phyloP scores from a whole-genome alignment of 2,888 invertebrate genomes.

The Crossocerus cetratus region DNA sequence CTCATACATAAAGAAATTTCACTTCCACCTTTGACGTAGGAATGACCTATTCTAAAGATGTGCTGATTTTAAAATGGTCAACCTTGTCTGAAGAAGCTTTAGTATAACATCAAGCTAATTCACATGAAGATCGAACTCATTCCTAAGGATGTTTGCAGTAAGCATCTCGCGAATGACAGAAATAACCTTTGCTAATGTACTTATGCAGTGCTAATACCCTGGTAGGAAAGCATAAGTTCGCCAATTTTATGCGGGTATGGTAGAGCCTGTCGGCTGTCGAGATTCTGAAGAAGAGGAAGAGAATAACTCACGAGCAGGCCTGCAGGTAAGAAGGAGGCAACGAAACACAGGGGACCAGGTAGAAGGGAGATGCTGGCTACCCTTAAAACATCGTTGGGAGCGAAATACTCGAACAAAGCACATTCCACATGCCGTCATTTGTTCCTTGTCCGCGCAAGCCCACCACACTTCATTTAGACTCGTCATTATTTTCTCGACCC shows the following conservation, averaged over 20 bases:
- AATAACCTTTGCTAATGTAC: slow-evolving; percentile 8
- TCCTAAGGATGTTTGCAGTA: too few relatives aligned
- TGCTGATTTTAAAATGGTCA: too few relatives aligned
- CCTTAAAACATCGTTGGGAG: slow-evolving; percentile 48
- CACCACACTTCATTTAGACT: slow-evolving; percentile 63
- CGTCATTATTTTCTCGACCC: slow-evolving; percentile 61
- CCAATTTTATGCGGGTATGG: slow-evolving; percentile 50
- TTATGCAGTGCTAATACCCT: slow-evolving; percentile 48
- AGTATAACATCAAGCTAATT: too few relatives aligned
- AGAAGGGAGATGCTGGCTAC: slow-evolving; percentile 52
- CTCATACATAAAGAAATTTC: neutral
- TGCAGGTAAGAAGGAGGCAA: slow-evolving; percentile 18
- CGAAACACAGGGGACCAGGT: slow-evolving; percentile 12
- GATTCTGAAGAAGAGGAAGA: slow-evolving; percentile 53
- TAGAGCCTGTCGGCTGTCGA: slow-evolving; percentile 54
- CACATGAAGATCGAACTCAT: too few relatives aligned
- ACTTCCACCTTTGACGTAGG: too few relatives aligned
- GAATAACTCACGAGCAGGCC: slow-evolving; percentile 8
- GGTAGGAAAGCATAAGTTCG: slow-evolving; percentile 55
- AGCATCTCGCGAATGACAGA: slow-evolving; percentile 10
- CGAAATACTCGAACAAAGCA: slow-evolving; percentile 71
- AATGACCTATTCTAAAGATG: too few relatives aligned
- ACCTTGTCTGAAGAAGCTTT: too few relatives aligned
- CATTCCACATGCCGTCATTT: slow-evolving; percentile 73
- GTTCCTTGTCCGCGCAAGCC: slow-evolving; percentile 64